phyloP scores from a whole-genome alignment of 35 echinoderm and acorn worm species.

The Anneissia japonica region DNA sequence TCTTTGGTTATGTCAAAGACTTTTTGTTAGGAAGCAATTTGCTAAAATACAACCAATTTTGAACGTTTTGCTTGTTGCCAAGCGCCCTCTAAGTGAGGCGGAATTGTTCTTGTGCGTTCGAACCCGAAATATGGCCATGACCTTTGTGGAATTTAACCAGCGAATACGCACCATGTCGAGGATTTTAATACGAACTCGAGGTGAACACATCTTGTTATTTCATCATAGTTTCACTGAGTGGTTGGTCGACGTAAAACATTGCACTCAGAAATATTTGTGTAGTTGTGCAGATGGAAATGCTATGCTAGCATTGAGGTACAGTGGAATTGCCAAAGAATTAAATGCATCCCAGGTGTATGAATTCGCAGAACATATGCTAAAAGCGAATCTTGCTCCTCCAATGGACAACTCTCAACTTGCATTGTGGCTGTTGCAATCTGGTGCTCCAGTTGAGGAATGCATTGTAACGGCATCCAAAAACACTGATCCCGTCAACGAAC shows the following conservation, averaged over 20 bases:
- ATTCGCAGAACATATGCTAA: constrained; percentile 83
- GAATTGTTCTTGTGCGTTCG: constrained; percentile 83
- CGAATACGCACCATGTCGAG: constrained; percentile 59
- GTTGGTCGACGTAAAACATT: constrained; percentile 93
- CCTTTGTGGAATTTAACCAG: constrained; percentile 63
- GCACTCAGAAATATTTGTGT: constrained; percentile 95
- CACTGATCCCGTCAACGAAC: constrained; percentile 61
- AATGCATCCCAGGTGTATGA: constrained; percentile 90
- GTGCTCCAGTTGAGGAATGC: constrained; percentile 83
- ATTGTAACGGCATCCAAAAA: constrained; percentile 63
- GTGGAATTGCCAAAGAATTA: constrained; percentile 74
- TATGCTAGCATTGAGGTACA: constrained; percentile 95
- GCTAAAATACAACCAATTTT: constrained; percentile 71
- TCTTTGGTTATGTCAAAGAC: constrained; percentile 82
- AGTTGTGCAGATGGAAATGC: constrained; percentile 84
- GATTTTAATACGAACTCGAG: constrained; percentile 58
- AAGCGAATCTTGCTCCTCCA: constrained; percentile 64
- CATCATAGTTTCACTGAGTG: constrained; percentile 97
- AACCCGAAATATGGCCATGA: constrained; percentile 75
- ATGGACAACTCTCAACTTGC: constrained; percentile 76
- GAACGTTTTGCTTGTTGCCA: constrained; percentile 74
- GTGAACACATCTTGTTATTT: constrained; percentile 67
- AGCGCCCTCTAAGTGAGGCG: constrained; percentile 66
- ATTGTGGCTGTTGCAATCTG: constrained; percentile 82
- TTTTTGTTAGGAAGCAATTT: constrained; percentile 88